Evolutionary conservation across 2,888 invertebrate species (phyloP).

Genomic region (Coremacera marginata): DNA sequence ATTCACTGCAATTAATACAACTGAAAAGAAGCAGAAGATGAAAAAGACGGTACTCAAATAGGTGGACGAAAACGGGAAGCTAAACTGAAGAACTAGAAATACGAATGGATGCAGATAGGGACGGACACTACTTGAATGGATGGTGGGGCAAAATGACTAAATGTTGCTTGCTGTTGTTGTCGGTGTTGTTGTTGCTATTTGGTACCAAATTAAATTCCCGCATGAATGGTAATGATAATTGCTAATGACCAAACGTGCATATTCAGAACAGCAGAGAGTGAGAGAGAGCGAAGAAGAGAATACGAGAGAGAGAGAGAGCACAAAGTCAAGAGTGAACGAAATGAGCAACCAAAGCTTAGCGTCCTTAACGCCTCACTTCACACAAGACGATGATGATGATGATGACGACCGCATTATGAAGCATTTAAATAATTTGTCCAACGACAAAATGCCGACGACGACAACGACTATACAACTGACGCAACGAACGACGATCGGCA

Average conservation of each 20-base stretch:
- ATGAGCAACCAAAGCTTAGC: not conserved
- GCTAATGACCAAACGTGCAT: constrained; percentile 51
- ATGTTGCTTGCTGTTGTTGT: constrained; percentile 11
- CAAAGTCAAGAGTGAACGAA: not conserved
- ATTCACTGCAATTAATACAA: constrained; percentile 31
- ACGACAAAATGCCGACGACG: constrained; percentile 44
- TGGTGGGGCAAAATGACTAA: constrained; percentile 13
- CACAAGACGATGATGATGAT: not conserved
- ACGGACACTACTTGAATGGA: constrained; percentile 22
- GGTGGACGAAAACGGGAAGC: not conserved
- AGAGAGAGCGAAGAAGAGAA: constrained; percentile 3
- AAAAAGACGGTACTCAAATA: not conserved
- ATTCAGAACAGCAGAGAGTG: constrained; percentile 20
- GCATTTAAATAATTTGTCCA: constrained; percentile 54
- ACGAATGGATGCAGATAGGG: not conserved
- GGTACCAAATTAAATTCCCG: constrained; percentile 52
- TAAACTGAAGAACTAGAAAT: not conserved
- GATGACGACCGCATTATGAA: constrained; percentile 36
- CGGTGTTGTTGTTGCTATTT: constrained; percentile 35
- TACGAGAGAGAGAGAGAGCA: not conserved
- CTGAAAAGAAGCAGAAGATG: not conserved
- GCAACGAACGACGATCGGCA: not conserved
- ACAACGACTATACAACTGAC: constrained; percentile 22
- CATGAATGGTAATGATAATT: constrained; percentile 54
- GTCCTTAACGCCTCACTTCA: not conserved